phyloP scores from a whole-genome alignment of 2,888 invertebrate species.

The Polylopha cassiicola region DNA sequence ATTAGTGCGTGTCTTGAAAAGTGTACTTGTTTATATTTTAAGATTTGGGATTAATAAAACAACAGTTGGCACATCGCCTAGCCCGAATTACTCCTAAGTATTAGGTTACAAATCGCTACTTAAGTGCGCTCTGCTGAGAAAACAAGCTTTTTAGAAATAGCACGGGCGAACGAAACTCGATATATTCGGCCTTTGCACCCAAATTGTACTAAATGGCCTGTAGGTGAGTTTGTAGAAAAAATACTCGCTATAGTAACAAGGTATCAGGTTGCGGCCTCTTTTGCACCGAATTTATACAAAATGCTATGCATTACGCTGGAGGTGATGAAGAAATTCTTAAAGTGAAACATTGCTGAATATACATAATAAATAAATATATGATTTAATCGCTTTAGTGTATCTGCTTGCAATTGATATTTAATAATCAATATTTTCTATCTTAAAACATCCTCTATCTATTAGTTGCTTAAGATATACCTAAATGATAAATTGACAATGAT shows the following conservation, averaged over 20 bases:
- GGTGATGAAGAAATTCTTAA: too few species aligned
- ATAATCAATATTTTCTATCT: too few species aligned
- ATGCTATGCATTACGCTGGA: conserved; percentile 36
- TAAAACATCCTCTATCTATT: too few species aligned
- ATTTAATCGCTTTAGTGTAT: too few species aligned
- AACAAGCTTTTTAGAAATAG: conserved; percentile 75
- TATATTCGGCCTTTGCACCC: conserved; percentile 61
- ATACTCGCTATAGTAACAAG: conserved; percentile 38
- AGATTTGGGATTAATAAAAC: conserved; percentile 27
- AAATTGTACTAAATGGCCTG: conserved; percentile 68
- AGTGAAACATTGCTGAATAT: too few species aligned
- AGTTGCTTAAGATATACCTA: too few species aligned
- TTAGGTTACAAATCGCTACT: conserved; percentile 64
- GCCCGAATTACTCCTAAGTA: conserved; percentile 49
- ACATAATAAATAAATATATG: too few species aligned
- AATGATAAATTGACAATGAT: conserved; percentile 16
- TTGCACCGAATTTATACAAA: conserved; percentile 27
- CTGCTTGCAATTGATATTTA: too few species aligned
- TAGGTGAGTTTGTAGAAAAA: conserved; percentile 68
- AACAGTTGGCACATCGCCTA: conserved; percentile 62
- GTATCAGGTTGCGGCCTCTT: conserved; percentile 39
- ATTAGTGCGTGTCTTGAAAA: too few species aligned
- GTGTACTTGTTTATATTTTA: neutral
- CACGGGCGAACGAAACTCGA: conserved; percentile 56
- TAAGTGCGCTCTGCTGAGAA: conserved; percentile 70